phyloP scores from a whole-genome alignment of 2,888 invertebrate species.

The Cataglyphis cursor region DNA sequence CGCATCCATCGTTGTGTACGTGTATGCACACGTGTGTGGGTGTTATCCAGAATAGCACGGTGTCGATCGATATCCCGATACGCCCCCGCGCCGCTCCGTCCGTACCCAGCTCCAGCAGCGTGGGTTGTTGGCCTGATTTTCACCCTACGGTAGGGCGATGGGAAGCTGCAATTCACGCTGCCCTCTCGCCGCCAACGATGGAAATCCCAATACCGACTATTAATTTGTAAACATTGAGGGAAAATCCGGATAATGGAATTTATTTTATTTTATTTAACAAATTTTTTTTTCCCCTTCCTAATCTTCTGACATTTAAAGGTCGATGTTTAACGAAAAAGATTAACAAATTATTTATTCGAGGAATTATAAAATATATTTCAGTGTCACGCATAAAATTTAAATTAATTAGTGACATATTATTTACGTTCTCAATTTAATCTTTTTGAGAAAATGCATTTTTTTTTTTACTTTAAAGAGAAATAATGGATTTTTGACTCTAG shows the following conservation, averaged over 20 bases:
- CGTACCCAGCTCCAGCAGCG: slow-evolving; percentile 53
- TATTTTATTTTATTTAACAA: not conserved
- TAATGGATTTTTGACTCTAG: not conserved
- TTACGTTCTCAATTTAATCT: not conserved
- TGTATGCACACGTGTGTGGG: slow-evolving; percentile 54
- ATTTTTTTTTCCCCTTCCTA: not conserved
- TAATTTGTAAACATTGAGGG: not conserved
- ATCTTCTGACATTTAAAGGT: not conserved
- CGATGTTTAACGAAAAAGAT: not conserved
- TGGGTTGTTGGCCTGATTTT: slow-evolving; percentile 80
- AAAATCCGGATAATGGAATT: not conserved
- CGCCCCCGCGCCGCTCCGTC: slow-evolving; percentile 57
- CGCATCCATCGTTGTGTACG: slow-evolving; percentile 47
- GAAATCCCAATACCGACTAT: not conserved
- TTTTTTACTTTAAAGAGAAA: not conserved
- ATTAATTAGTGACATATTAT: no score
- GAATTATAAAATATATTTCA: not conserved
- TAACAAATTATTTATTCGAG: not conserved
- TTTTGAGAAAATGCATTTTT: not conserved
- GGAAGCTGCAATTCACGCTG: not conserved
- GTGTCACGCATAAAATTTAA: not conserved
- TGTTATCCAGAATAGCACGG: slow-evolving; percentile 63
- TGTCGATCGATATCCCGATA: slow-evolving; percentile 77
- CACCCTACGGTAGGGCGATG: slow-evolving; percentile 57
- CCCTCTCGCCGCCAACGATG: slow-evolving; percentile 12